A percentile compares a stretch with the other conserved stretches of the same genome.
Evolutionary conservation across 2,113 vertebrate species (phyloP).

Genomic region (Bubo bubo): DNA sequence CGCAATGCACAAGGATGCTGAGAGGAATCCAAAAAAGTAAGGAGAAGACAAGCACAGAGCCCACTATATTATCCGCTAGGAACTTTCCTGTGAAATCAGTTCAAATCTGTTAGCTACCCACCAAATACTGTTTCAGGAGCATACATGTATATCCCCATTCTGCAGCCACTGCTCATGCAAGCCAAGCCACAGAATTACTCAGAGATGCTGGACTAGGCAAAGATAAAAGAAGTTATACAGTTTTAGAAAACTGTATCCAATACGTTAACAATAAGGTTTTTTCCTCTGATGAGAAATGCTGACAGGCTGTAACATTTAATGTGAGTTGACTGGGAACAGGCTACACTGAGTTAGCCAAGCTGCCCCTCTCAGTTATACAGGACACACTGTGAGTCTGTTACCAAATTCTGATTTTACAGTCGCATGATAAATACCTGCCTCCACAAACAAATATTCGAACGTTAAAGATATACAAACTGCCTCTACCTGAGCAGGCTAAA

Average conservation of each 20-base stretch:
- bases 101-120: neutral
- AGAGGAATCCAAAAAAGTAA: constrained; percentile 96
- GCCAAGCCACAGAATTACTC: neutral
- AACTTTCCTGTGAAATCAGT: constrained; percentile 87
- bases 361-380: neutral
- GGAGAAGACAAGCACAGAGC: constrained; percentile 97
- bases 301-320: neutral
- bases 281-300: neutral
- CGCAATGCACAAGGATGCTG: constrained; percentile 95
- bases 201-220: neutral
- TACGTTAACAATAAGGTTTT: neutral
- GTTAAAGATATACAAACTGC: neutral
- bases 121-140: neutral
- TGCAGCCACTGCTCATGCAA: neutral
- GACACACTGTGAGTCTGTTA: accelerated
- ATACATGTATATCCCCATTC: neutral
- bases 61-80: constrained; percentile 96
- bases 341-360: neutral
- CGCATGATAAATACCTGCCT: neutral
- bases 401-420: neutral
- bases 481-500: neutral
- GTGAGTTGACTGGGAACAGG: neutral
- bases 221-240: neutral
- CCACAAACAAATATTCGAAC: neutral
- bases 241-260: neutral